Conservation (phyloP, 2,888 invertebrate genomes). For the Ariolimax columbianus region DNA sequence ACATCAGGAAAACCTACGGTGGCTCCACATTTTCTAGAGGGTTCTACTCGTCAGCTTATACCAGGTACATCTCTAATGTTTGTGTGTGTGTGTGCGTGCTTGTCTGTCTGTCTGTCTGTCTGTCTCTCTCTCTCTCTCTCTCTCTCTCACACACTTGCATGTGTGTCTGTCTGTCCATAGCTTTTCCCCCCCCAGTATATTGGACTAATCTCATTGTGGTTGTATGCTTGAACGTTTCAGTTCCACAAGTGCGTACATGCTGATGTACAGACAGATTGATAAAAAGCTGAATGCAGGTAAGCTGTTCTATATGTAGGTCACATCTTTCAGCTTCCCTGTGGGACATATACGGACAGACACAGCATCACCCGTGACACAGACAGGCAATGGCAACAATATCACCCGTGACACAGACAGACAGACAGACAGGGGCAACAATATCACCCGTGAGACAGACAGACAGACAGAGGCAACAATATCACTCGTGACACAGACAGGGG, state of each 20-base stretch:
- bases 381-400: too few relatives aligned
- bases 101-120: background rate
- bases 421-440: too few relatives aligned
- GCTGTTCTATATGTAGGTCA: slow-evolving; percentile 34
- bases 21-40: slow-evolving; percentile 80
- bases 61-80: slow-evolving; percentile 75
- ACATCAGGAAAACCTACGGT: slow-evolving; percentile 90
- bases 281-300: slow-evolving; percentile 76
- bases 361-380: too few relatives aligned
- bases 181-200: background rate
- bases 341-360: too few relatives aligned
- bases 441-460: too few relatives aligned
- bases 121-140: background rate
- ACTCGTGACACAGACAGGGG: too few relatives aligned
- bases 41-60: slow-evolving; percentile 85
- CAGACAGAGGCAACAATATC: too few relatives aligned
- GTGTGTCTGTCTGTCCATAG: background rate
- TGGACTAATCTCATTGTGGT: background rate
- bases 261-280: slow-evolving; percentile 88
- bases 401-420: too few relatives aligned
- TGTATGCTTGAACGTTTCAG: slow-evolving; percentile 69
- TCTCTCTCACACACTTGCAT: too few relatives aligned
- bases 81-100: background rate
- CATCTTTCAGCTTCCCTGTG: too few relatives aligned
- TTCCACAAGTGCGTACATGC: slow-evolving; percentile 93